Evolutionary conservation across 2,888 invertebrate genomes (phyloP), one percentile per base, ranked within the genome.

Genomic region (Coremacera marginata): DNA sequence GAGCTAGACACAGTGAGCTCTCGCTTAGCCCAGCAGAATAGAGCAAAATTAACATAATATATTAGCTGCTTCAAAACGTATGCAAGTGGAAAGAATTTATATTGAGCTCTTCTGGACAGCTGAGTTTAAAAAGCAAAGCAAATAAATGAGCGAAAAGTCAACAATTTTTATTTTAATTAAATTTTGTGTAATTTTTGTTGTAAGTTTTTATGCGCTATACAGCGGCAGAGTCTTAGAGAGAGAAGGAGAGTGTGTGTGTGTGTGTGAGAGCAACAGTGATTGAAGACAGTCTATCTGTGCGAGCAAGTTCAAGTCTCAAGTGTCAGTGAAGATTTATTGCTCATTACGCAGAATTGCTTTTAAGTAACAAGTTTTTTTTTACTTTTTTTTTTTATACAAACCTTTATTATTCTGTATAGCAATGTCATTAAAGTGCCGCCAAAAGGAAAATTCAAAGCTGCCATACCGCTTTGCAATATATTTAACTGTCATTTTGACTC

Each of bases 31-130:
- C 8, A 34, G 55, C 31, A 27, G 22, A 9, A 44, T 37, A 22
- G 44, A 16, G 37, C n/a, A 44, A 81, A 86, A 86, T 85, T 86
- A 86, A 82, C 85, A 85, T 85, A 85, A 85, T 84, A 84, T 83
- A 78, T 84, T 83, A 85, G 84, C 83, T 52, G 67, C 74, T 27
- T 63, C 19, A 51, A 74, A 65, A 52, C 8, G 63, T 3, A 44
- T 31, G 52, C 19, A 62, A 63, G 27, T 25, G 16, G 34, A 67
- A 55, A 55, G 74, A 65, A 74, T 74, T 74, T 55, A 8, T 65
- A 63, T 63, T 74, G 65, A 74, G 34, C 52, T 31, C 11, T 16
- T 49, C 49, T 51, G 2, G 31, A 34, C n/a, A 73, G 72, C 16
- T 71, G 70, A 55, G 62, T 25, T 27, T 14, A 11, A 62, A 62